Conservation (phyloP, 2,797 vertebrate genomes). For the Petrocephalus schoutedeni region DNA sequence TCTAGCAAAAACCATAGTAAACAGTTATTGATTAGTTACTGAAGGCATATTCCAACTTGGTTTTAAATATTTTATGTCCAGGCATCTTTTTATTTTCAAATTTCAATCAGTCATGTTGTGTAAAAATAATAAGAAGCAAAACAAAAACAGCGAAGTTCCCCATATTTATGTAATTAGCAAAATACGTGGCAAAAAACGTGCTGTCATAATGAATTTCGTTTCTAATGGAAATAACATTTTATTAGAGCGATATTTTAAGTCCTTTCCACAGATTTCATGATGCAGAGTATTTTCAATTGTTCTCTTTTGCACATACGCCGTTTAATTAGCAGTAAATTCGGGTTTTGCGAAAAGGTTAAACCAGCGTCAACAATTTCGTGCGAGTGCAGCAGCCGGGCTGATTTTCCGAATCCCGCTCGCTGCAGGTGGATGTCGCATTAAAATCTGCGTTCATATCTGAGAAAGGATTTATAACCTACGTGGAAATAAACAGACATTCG, state of each 20-base stretch:
- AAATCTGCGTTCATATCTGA: constrained; percentile 27
- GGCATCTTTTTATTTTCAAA: constrained; percentile 1
- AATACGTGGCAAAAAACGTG: constrained; percentile 7
- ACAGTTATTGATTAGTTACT: background rate
- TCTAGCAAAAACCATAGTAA: background rate
- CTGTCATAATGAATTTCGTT: constrained; percentile 18
- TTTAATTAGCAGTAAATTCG: constrained; percentile 49
- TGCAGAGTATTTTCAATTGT: constrained; percentile 37
- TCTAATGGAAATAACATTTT: constrained; percentile 23
- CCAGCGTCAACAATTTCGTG: constrained; percentile 42
- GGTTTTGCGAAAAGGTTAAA: constrained; percentile 51
- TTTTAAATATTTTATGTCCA: background rate
- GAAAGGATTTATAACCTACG: constrained; percentile 24
- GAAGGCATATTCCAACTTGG: background rate
- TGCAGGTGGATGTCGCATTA: constrained; percentile 52
- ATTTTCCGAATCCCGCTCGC: constrained; percentile 42
- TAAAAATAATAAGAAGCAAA: background rate
- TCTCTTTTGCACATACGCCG: constrained; percentile 44
- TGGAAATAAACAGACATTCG: constrained; percentile 30
- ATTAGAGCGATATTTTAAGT: constrained; percentile 18
- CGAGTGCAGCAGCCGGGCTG: constrained; percentile 35
- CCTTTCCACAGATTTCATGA: constrained; percentile 32
- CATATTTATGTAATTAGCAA: constrained; percentile 18
- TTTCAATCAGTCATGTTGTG: background rate
- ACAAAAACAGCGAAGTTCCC: background rate